Conservation (phyloP, 64 coral and sea anemone species). For the Stylophora pistillata region DNA sequence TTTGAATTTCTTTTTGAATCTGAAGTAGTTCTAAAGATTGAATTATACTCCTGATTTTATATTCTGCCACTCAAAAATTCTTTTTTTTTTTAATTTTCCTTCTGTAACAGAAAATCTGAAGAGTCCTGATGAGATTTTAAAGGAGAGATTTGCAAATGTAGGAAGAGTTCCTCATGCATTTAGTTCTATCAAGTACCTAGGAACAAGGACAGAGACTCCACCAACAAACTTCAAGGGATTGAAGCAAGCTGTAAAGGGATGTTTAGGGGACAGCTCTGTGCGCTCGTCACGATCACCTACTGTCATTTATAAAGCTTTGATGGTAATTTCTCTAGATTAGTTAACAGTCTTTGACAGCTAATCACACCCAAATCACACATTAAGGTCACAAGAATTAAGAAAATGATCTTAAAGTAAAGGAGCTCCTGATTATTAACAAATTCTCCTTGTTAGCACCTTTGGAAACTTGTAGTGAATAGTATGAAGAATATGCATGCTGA, state of each 20-base stretch:
- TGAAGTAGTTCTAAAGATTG: no score
- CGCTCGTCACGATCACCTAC: conserved; percentile 75
- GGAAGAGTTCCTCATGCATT: conserved; percentile 85
- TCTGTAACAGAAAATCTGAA: conserved; percentile 30
- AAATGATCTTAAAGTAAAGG: no score
- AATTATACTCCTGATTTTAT: not conserved
- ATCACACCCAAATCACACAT: no score
- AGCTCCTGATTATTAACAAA: no score
- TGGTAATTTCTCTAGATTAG: conserved; percentile 34
- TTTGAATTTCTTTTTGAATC: no score
- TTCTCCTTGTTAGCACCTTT: no score
- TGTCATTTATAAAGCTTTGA: conserved; percentile 81
- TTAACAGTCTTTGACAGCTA: not conserved
- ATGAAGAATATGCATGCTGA: no score
- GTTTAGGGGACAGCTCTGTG: conserved; percentile 82
- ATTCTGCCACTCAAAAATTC: not conserved
- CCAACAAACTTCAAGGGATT: conserved; percentile 83
- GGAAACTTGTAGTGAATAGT: no score
- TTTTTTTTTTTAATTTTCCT: not conserved
- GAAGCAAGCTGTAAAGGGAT: conserved; percentile 61
- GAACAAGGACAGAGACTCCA: conserved; percentile 72
- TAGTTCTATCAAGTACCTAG: conserved; percentile 95
- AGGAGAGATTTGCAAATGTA: conserved; percentile 92
- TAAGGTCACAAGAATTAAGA: no score
- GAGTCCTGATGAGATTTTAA: conserved; percentile 91